phyloP scores from a whole-genome alignment of 2,113 vertebrate species.

The Scophthalmus maximus region DNA sequence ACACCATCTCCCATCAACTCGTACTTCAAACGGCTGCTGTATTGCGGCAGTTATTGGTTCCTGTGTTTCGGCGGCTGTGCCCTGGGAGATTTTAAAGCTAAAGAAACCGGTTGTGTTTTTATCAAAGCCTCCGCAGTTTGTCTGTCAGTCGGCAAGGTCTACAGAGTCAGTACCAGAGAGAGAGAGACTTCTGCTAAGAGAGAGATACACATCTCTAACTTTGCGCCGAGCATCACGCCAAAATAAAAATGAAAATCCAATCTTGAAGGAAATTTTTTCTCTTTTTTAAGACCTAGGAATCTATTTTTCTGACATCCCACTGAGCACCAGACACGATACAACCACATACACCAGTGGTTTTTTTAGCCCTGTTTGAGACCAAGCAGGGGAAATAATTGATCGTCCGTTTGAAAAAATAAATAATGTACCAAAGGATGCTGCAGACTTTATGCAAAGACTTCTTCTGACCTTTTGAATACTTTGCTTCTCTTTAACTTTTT shows the following conservation, averaged over 20 bases:
- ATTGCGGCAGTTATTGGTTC: conserved; percentile 64
- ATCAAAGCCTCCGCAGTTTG: conserved; percentile 67
- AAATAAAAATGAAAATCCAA: conserved; percentile 35
- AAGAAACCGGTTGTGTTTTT: conserved; percentile 67
- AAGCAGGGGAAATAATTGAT: conserved; percentile 46
- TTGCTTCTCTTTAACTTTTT: conserved; percentile 28
- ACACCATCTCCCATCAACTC: conserved; percentile 30
- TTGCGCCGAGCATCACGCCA: conserved; percentile 28
- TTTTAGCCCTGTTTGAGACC: conserved; percentile 29
- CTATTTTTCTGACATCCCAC: conserved; percentile 19
- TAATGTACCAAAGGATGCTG: conserved; percentile 12
- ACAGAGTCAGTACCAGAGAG: conserved; percentile 52
- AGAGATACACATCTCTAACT: conserved; percentile 36
- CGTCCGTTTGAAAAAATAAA: conserved; percentile 35
- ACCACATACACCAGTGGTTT: background rate
- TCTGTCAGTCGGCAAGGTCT: conserved; percentile 63
- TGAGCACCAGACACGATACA: conserved; percentile 21
- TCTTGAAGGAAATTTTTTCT: conserved; percentile 26
- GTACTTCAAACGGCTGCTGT: conserved; percentile 70
- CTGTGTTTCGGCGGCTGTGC: conserved; percentile 66
- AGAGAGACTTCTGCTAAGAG: conserved; percentile 54
- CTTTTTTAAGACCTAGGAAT: conserved; percentile 20
- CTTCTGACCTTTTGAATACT: conserved; percentile 41
- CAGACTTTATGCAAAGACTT: background rate
- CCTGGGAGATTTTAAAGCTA: conserved; percentile 71